phyloP scores from a whole-genome alignment of 2,888 invertebrate species.

The Caenorhabditis sp. region DNA sequence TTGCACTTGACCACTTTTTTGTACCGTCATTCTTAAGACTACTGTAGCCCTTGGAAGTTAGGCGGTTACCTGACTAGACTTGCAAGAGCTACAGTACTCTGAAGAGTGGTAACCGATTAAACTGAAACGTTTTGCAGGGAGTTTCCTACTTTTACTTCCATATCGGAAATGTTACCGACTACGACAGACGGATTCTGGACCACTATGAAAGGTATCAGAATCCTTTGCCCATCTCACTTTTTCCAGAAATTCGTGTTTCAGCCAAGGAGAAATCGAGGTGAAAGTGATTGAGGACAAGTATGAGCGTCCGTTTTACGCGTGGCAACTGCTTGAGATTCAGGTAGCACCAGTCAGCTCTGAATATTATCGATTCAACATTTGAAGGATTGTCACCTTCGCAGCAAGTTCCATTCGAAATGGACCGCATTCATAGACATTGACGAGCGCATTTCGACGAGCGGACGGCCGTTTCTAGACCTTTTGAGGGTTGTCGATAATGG shows the following conservation, averaged over 20 bases:
- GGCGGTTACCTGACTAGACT: too few relatives aligned
- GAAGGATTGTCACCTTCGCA: slow-evolving; percentile 38
- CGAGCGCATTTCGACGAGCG: slow-evolving; percentile 14
- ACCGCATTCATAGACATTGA: slow-evolving; percentile 46
- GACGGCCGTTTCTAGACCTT: not conserved
- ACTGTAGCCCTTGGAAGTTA: too few relatives aligned
- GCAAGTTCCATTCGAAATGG: slow-evolving; percentile 46
- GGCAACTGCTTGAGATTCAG: slow-evolving; percentile 27
- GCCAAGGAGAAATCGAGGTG: slow-evolving; percentile 37
- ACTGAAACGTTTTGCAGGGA: too few relatives aligned
- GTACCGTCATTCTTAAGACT: too few relatives aligned
- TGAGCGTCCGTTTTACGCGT: slow-evolving; percentile 32
- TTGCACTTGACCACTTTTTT: too few relatives aligned
- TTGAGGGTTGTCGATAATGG: not conserved
- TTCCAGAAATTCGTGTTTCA: too few relatives aligned
- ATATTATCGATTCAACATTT: not conserved
- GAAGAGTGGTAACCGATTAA: too few relatives aligned
- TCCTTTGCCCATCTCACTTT: too few relatives aligned
- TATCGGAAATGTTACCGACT: slow-evolving; percentile 13
- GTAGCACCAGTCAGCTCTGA: not conserved
- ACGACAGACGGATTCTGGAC: slow-evolving; percentile 29
- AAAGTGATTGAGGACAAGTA: slow-evolving; percentile 19
- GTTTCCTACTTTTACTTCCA: slow-evolving; percentile 30
- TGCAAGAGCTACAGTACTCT: too few relatives aligned
- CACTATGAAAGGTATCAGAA: slow-evolving; percentile 38